Base-by-base conservation (phyloP, 2,113 vertebrate genomes). In the Fukomys damarensis region DNA sequence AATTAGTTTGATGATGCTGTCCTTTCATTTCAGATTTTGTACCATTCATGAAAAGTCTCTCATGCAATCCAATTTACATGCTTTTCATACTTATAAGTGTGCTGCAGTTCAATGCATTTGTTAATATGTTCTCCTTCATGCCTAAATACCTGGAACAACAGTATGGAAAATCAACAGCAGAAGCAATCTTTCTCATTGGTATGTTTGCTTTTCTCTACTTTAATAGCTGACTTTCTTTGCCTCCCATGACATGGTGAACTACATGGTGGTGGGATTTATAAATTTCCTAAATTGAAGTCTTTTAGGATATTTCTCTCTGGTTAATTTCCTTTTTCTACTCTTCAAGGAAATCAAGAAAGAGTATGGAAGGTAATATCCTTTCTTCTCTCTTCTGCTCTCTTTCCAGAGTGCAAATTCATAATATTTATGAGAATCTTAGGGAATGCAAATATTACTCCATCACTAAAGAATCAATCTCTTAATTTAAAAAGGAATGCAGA, bases 61-160 rank as follows among this genome's bases (percentile, higher is more conserved):
- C 99, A 82, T 91, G 90, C 94, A 99, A 99, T 72, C 98, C 98
- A 1, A 79, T 99, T 65, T 99, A 99, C 95, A 98, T 99, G 98
- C 98, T 99, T 93, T 98, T 99, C 95, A 98, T 99, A 80, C 98
- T 98, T 68, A 97, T 99, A 77, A 99, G 96, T 74, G 97, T 99
- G 89, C 79, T 99, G 35, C 99, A 99, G 96, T 99, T 99, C 97
- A 99, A 98, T 72, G 99, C 99, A 63, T 99, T 99, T 14, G 98
- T 98, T 7, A 99, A 98, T 70, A 98, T 99, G 96, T 35, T 99
- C 52, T 99, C 99, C n/a, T 99, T 99, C 97, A 99, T 99, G 98
- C 99, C 99, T 85, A 99, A 99, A 95, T 99, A 99, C 95, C 96
- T 99, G 98, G 99, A 99, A 87, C 99, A 99, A 26, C 99, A 99